A percentile compares a stretch with the other conserved stretches of the same genome.
phyloP scores from a whole-genome alignment of 92 coral and sea anemone genomes.

The Porites evermanni region DNA sequence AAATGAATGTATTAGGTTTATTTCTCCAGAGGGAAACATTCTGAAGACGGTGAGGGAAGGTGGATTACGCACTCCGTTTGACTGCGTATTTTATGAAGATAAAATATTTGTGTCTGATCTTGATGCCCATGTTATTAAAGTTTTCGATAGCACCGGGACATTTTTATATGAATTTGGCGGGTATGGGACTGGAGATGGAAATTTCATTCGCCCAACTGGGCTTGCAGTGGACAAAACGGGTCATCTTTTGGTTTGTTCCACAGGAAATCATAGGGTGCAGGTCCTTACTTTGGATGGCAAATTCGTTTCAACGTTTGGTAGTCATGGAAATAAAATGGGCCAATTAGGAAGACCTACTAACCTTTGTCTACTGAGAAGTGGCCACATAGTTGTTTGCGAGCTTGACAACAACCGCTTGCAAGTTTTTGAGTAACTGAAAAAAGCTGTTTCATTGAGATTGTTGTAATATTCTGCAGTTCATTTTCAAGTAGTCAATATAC shows the following conservation, averaged over 20 bases:
- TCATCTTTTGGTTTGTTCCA: slow-evolving; percentile 33
- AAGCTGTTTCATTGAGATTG: no score
- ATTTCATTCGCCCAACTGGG: slow-evolving; percentile 2
- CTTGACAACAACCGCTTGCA: not conserved
- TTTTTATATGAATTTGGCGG: not conserved
- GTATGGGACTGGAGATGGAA: slow-evolving; percentile 19
- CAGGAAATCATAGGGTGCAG: not conserved
- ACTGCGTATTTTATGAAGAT: slow-evolving; percentile 35
- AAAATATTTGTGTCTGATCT: not conserved
- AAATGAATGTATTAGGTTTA: not conserved
- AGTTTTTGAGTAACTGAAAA: not conserved
- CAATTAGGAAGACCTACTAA: slow-evolving; percentile 46
- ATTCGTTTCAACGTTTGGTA: slow-evolving; percentile 32
- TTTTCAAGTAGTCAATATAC: no score
- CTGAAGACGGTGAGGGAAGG: slow-evolving; percentile 4
- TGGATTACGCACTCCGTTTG: slow-evolving; percentile 21
- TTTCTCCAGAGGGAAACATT: not conserved
- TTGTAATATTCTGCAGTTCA: no score
- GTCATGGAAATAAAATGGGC: slow-evolving; percentile 35
- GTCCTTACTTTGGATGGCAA: not conserved
- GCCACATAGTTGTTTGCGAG: not conserved
- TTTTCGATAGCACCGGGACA: not conserved
- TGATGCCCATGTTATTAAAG: not conserved
- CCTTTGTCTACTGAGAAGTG: slow-evolving; percentile 29
- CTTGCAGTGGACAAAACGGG: not conserved